Base-by-base conservation (phyloP, 2,888 invertebrate genomes). In the Isoperla grammatica region DNA sequence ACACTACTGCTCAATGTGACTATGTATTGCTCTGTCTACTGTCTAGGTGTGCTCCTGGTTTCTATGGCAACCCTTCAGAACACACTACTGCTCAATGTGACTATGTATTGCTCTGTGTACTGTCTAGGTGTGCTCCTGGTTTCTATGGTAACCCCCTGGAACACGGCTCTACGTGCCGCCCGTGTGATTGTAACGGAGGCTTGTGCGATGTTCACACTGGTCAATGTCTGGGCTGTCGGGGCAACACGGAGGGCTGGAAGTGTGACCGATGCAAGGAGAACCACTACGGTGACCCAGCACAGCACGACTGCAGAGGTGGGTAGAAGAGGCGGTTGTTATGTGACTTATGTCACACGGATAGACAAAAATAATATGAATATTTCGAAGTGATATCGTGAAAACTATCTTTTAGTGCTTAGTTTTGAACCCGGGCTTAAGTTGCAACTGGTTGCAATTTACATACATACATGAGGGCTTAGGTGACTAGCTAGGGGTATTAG, bases 171-270 rank as follows among this genome's bases (percentile, higher is more conserved):
- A 78, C 75, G 17, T 95, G 97, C 71, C 77, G 79, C 67, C 83
- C 83, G 0, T 98, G 98, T 74, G 81, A 83, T 39, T 99, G 98
- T 73, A 88, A 85, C 56, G 93, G 90, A 1, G 90, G 88, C 2
- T 87, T 88, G 0, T 93, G 98, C 75, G 90, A 96, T 74, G 80
- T 84, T 42, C 75, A 80, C 66, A 88, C 89, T 0, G 98, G 98
- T 1, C 83, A 83, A 65, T 98, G 98, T 74, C 81, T 91, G 58
- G 85, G 86, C 43, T 97, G 97, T 71, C 84, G 79, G 56, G 84
- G 85, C 49, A 85, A 87, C 69, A 76, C 80, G 0, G 82, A 82
- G 70, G 83, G 87, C 37, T 86, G 84, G 72, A 79, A 81, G 61
- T 87, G 87, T 69, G 86, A 87, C 67, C 80, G 81, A 65, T 87